Percentiles rank a stretch among this genome's conserved stretches.
phyloP scores from a whole-genome alignment of 1,140 invertebrate species.

The Apocrypta bakeri region DNA sequence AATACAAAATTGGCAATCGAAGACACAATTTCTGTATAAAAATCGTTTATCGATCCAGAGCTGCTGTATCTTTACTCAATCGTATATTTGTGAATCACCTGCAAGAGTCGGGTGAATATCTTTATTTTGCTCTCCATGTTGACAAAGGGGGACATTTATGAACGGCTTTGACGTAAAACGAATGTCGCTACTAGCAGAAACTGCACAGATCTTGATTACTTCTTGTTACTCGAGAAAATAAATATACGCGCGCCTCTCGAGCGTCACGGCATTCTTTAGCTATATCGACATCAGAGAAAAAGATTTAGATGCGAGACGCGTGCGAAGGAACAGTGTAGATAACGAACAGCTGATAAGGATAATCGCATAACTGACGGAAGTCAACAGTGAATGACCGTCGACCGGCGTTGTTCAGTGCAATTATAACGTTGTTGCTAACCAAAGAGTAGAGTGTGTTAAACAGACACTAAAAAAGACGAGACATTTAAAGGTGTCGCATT shows the following conservation, averaged over 20 bases:
- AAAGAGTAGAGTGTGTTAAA: neutral
- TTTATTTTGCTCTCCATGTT: neutral
- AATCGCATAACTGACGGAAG: neutral
- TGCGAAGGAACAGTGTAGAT: slow-evolving; percentile 4
- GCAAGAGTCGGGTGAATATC: too few relatives aligned
- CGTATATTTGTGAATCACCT: neutral
- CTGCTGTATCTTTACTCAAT: too few relatives aligned
- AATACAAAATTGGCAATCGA: too few relatives aligned
- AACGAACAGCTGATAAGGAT: slow-evolving; percentile 15
- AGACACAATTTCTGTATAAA: too few relatives aligned
- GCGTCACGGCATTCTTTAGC: neutral
- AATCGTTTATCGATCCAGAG: too few relatives aligned
- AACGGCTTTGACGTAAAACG: too few relatives aligned
- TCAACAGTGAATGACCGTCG: neutral
- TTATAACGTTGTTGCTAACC: neutral
- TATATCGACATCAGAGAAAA: neutral
- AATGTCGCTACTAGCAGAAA: too few relatives aligned
- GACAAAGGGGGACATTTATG: neutral
- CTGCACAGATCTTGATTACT: too few relatives aligned
- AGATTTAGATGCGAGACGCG: neutral
- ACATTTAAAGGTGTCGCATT: neutral
- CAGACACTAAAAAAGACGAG: neutral
- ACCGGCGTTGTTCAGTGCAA: neutral
- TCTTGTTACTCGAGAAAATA: too few relatives aligned
- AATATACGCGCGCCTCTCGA: neutral